Conservation (phyloP, 2,797 vertebrate species). For the Prionace glauca region DNA sequence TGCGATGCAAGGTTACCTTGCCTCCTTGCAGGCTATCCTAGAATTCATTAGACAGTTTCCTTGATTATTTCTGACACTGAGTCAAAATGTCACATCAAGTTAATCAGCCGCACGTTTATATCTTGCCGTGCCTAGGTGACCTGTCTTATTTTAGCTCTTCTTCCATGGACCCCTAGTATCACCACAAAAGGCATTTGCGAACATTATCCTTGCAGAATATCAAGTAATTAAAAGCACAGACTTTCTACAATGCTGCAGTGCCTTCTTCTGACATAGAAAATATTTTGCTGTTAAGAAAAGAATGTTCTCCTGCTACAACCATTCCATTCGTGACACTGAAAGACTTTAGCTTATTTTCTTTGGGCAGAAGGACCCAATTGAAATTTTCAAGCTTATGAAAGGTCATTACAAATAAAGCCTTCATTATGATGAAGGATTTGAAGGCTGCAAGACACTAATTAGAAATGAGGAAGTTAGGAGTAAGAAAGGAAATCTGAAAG, state of each 20-base stretch:
- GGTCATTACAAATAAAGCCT: neutral
- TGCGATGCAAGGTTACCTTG: neutral
- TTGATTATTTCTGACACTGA: constrained; percentile 21
- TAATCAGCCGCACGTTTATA: neutral
- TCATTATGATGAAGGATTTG: neutral
- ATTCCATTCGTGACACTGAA: neutral
- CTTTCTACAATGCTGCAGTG: neutral
- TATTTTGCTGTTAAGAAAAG: neutral
- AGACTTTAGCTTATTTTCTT: neutral
- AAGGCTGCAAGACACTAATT: neutral
- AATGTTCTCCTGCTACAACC: neutral
- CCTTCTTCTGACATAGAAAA: neutral
- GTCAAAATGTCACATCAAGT: constrained; percentile 16
- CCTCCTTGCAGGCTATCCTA: neutral
- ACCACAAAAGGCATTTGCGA: neutral
- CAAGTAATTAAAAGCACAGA: neutral
- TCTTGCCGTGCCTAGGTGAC: neutral
- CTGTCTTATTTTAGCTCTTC: neutral
- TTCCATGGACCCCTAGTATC: neutral
- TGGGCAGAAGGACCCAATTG: neutral
- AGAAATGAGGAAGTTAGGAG: neutral
- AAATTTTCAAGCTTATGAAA: neutral
- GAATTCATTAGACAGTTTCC: constrained; percentile 7
- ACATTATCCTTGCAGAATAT: neutral
- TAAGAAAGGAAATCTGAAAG: neutral